Percentiles rank a stretch among this genome's conserved stretches.
These are phyloP conservation scores for Aurelia sp. DNA, from an alignment of 30 jellyfish, hydroid and myxozoan species.

Conservation along the genomic window DNA sequence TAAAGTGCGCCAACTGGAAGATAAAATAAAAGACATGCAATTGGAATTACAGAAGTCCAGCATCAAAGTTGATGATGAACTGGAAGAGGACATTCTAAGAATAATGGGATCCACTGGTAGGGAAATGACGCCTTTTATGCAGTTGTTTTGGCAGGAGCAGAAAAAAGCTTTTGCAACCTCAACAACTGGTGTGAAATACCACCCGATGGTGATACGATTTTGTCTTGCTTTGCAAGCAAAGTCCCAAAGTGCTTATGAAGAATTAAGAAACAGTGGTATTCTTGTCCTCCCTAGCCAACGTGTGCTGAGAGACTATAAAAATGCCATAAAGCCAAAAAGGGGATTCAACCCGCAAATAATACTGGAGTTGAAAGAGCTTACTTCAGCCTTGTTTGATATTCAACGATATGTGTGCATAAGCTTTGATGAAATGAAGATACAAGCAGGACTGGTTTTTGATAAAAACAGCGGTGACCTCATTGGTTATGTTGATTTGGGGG, in stretches of 20 bases:
- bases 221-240: conserved; percentile 20
- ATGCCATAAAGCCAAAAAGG: neutral
- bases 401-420: conserved; percentile 18
- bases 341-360: neutral
- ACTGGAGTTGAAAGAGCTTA: neutral
- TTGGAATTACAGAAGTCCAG: neutral
- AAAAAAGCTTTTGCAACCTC: conserved; percentile 10
- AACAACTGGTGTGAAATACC: neutral
- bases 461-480: conserved; percentile 25
- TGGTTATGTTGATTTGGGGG: conserved; percentile 75
- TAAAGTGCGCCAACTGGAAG: neutral
- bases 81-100: neutral
- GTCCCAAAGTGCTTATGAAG: conserved; percentile 23
- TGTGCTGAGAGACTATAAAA: neutral
- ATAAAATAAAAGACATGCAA: neutral
- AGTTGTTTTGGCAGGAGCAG: conserved; percentile 36
- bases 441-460: conserved; percentile 21
- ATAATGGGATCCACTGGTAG: neutral
- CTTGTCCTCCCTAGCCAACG: neutral
- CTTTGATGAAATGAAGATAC: conserved; percentile 37
- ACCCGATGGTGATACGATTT: conserved; percentile 12
- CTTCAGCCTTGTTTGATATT: neutral
- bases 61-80: neutral
- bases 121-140: conserved; percentile 38
- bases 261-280: neutral